phyloP scores from a whole-genome alignment of 2,797 vertebrate genomes.

The Mionectes olivaceus region DNA sequence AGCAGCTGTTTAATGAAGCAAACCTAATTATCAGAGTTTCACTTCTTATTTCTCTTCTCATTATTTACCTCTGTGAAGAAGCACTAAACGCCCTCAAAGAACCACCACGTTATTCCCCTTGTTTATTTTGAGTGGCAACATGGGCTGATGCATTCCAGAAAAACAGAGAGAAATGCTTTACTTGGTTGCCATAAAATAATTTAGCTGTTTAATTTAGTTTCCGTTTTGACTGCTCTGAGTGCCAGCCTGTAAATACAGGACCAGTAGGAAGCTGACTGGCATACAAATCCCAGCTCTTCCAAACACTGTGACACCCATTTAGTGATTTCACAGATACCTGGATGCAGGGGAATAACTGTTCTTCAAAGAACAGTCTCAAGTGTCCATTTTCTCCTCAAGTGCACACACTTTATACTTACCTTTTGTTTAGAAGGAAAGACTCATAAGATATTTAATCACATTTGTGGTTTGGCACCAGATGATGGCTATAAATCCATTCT shows the following conservation, averaged over 20 bases:
- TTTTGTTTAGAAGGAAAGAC: slow-evolving; percentile 59
- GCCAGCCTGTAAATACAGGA: neutral
- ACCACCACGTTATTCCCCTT: neutral
- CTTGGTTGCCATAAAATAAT: neutral
- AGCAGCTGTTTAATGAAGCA: slow-evolving; percentile 28
- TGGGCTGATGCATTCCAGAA: neutral
- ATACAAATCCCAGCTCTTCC: neutral
- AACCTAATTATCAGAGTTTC: slow-evolving; percentile 27
- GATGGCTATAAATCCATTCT: slow-evolving; percentile 53
- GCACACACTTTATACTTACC: neutral
- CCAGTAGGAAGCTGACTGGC: neutral
- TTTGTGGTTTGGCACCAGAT: slow-evolving; percentile 51
- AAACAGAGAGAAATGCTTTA: neutral
- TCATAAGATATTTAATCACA: slow-evolving; percentile 64
- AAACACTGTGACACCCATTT: neutral
- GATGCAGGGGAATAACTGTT: neutral
- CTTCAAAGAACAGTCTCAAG: neutral
- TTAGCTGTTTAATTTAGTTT: slow-evolving; percentile 11
- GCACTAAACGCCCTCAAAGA: neutral
- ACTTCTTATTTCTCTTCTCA: slow-evolving; percentile 23
- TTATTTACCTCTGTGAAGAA: slow-evolving; percentile 33
- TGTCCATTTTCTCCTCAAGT: neutral
- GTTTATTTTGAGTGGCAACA: neutral
- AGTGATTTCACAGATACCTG: neutral
- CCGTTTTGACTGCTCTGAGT: neutral